A percentile compares a stretch with the other conserved stretches of the same genome.
These are phyloP conservation scores for Mystacides longicornis DNA, from an alignment of 2,888 invertebrate genomes.

Conservation along the genomic window DNA sequence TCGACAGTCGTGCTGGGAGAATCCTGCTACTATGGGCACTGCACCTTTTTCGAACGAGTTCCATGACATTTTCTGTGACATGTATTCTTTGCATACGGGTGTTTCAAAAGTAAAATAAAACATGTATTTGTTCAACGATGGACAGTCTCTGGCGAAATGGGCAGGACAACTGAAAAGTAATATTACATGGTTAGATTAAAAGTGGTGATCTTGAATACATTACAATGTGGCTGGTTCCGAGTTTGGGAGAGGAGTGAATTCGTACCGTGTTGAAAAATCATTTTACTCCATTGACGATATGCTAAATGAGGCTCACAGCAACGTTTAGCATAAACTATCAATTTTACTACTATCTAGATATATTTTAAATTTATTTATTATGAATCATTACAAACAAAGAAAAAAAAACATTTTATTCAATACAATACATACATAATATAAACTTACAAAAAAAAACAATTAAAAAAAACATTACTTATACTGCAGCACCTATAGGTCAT, in stretches of 20 bases:
- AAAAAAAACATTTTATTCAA: too few species aligned
- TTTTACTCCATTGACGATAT: too few species aligned
- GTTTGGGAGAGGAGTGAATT: too few species aligned
- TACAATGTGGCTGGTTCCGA: too few species aligned
- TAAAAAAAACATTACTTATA: too few species aligned
- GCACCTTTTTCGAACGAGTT: slow-evolving; percentile 55
- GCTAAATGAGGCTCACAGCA: too few species aligned
- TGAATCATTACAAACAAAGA: not conserved
- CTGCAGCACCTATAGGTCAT: too few species aligned
- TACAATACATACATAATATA: too few species aligned
- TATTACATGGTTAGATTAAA: not conserved
- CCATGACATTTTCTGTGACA: slow-evolving; percentile 65
- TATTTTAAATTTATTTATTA: slow-evolving; percentile 34
- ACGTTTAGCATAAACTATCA: too few species aligned
- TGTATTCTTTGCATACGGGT: slow-evolving; percentile 58
- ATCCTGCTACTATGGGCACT: slow-evolving; percentile 60
- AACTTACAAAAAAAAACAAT: too few species aligned
- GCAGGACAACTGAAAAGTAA: slow-evolving; percentile 53
- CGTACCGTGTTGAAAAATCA: too few species aligned
- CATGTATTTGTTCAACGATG: slow-evolving; percentile 48
- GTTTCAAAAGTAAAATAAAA: slow-evolving; percentile 68
- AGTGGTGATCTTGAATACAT: not conserved
- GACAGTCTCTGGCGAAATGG: slow-evolving; percentile 54
- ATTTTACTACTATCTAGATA: too few species aligned
- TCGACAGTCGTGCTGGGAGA: slow-evolving; percentile 38